Conservation (phyloP, 2,113 vertebrate species). For the Eublepharis macularius region DNA sequence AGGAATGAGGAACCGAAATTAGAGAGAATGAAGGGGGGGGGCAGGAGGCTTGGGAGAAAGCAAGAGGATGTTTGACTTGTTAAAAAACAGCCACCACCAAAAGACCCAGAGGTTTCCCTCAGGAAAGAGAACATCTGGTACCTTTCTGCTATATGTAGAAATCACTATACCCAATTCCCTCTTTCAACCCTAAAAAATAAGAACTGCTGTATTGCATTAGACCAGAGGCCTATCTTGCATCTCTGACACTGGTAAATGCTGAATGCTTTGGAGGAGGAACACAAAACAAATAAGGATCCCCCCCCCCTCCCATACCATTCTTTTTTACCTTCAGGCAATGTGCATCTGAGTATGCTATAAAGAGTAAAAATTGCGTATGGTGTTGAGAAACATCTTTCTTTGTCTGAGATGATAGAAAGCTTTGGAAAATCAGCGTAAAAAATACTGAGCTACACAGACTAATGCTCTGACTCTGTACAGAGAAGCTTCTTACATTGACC, state of each 20-base stretch:
- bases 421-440: no score
- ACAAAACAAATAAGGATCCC: neutral
- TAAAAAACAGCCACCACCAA: neutral
- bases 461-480: no score
- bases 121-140: no score
- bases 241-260: neutral
- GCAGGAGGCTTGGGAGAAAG: neutral
- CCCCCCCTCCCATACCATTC: neutral
- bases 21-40: neutral
- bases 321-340: neutral
- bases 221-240: neutral
- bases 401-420: no score
- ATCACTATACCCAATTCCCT: neutral
- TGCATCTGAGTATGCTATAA: neutral
- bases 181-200: neutral
- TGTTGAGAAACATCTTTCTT: neutral
- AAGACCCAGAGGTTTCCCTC: neutral
- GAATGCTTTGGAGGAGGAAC: neutral
- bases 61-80: neutral
- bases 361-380: neutral
- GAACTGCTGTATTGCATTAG: neutral
- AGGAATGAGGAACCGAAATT: constrained; percentile 47
- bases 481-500: no score
- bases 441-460: no score
- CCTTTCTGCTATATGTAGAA: no score